Conservation (phyloP, 1,140 invertebrate genomes). For the Ectropis grisescens region DNA sequence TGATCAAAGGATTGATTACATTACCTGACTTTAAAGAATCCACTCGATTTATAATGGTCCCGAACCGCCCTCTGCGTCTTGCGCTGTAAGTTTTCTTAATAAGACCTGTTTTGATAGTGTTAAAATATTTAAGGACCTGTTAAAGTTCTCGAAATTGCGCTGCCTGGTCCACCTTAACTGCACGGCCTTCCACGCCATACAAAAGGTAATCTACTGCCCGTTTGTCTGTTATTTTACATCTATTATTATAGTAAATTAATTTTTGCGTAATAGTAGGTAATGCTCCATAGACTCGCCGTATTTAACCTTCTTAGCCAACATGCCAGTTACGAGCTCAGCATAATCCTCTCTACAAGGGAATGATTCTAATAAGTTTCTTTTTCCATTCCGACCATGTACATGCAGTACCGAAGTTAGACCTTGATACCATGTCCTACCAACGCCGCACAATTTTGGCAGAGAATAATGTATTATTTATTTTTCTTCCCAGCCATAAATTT, state of each 20-base stretch:
- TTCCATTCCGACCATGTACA: constrained; percentile 38
- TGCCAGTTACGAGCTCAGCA: constrained; percentile 18
- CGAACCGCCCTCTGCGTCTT: background rate
- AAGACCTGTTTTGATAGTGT: constrained; percentile 6
- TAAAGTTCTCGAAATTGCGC: constrained; percentile 9
- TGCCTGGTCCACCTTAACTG: constrained; percentile 10
- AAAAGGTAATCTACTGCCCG: constrained; percentile 16
- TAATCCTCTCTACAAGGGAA: constrained; percentile 25
- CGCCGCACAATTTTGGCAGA: constrained; percentile 25
- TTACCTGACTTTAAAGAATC: background rate
- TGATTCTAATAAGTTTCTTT: constrained; percentile 22
- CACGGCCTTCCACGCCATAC: constrained; percentile 10
- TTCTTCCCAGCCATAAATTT: constrained; percentile 7
- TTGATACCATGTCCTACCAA: constrained; percentile 33
- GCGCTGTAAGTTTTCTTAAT: background rate
- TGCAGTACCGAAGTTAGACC: constrained; percentile 20
- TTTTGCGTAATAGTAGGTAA: constrained; percentile 18
- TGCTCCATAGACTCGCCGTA: constrained; percentile 12
- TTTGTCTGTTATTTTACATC: constrained; percentile 10
- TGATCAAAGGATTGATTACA: background rate
- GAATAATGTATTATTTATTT: constrained; percentile 12
- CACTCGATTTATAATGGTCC: too few relatives aligned
- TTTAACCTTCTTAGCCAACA: constrained; percentile 15
- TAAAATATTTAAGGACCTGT: constrained; percentile 11
- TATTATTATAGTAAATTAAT: constrained; percentile 16